A percentile compares a stretch with the other conserved stretches of the same genome.
phyloP scores from a whole-genome alignment of 2,888 invertebrate species.

The Plebejus melissa region DNA sequence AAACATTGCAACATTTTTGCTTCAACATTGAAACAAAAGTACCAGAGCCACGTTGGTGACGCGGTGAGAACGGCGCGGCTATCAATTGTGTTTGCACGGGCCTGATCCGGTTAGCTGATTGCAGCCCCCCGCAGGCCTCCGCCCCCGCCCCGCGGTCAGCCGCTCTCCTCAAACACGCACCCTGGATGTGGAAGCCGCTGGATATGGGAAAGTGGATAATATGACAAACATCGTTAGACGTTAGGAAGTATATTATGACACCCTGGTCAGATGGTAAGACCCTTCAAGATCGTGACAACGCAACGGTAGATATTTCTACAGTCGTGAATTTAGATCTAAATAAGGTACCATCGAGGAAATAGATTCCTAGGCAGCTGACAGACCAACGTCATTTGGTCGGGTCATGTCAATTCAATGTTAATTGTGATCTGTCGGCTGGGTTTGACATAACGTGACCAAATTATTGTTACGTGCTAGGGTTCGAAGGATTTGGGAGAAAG shows the following conservation, averaged over 20 bases:
- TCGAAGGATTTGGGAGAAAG: too few relatives aligned
- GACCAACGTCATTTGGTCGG: too few relatives aligned
- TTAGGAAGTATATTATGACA: not conserved
- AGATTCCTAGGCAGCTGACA: too few relatives aligned
- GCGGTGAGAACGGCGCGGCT: conserved; percentile 38
- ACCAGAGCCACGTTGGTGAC: not conserved
- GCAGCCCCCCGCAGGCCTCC: conserved; percentile 44
- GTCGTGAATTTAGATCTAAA: too few relatives aligned
- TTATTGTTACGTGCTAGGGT: too few relatives aligned
- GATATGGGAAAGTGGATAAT: conserved; percentile 11
- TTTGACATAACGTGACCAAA: too few relatives aligned
- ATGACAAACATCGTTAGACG: not conserved
- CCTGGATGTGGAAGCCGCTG: conserved; percentile 19
- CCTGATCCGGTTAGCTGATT: conserved; percentile 75
- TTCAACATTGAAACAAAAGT: not conserved
- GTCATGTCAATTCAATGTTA: too few relatives aligned
- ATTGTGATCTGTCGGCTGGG: too few relatives aligned
- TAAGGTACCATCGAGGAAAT: too few relatives aligned
- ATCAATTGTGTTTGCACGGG: conserved; percentile 68
- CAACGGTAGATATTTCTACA: too few relatives aligned
- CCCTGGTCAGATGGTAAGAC: not conserved
- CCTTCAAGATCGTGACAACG: too few relatives aligned
- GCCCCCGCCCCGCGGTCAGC: conserved; percentile 50
- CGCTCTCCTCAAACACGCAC: conserved; percentile 58
- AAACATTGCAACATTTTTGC: not conserved